Evolutionary conservation across 2,888 invertebrate species (phyloP).

Genomic region (Malachius bipustulatus): DNA sequence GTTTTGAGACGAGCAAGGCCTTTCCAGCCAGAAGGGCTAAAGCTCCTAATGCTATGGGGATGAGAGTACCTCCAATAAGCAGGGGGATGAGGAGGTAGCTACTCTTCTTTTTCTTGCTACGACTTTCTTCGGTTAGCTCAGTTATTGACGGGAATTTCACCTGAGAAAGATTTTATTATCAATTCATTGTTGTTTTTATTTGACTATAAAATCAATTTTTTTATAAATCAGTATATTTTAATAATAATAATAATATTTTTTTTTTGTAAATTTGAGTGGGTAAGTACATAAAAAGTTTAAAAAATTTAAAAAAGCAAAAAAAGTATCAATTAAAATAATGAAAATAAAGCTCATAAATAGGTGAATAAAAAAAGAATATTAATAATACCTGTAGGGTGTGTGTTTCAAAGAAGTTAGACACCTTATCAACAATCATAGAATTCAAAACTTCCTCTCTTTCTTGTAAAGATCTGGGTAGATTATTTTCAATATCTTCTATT

Average conservation of each 20-base stretch:
- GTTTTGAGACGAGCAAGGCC: conserved; percentile 72
- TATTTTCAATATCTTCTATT: conserved; percentile 56
- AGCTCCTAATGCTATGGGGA: conserved; percentile 72
- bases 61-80: conserved; percentile 66
- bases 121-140: conserved; percentile 47
- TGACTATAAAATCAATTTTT: too few relatives aligned
- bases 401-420: conserved; percentile 62
- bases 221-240: too few relatives aligned
- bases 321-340: background rate
- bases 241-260: background rate
- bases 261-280: too few relatives aligned
- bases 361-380: background rate
- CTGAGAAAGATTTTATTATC: too few relatives aligned
- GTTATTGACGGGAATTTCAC: conserved; percentile 62
- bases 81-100: conserved; percentile 66
- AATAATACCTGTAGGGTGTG: conserved; percentile 68
- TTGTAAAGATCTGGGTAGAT: conserved; percentile 58
- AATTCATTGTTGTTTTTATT: too few relatives aligned
- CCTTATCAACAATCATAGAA: conserved; percentile 60
- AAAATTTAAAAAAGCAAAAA: background rate
- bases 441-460: conserved; percentile 63
- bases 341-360: background rate
- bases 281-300: background rate
- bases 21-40: conserved; percentile 73
- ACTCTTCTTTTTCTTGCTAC: conserved; percentile 56